phyloP scores from a whole-genome alignment of 2,113 vertebrate genomes.

The Clupea harengus region DNA sequence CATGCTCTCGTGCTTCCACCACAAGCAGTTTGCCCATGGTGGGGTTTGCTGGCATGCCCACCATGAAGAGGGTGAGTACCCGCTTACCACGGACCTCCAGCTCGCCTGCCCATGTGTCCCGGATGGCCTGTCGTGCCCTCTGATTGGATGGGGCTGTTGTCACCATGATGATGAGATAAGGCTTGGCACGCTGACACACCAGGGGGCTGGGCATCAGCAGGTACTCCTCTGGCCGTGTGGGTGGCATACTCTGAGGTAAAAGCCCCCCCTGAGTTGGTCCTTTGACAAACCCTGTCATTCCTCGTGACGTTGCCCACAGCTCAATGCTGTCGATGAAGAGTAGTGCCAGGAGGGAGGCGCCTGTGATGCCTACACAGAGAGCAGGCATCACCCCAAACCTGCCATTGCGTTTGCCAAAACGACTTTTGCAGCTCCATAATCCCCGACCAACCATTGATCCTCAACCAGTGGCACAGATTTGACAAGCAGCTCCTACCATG shows the following conservation, averaged over 20 bases:
- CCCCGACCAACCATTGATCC: constrained; percentile 60
- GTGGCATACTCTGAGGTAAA: constrained; percentile 61
- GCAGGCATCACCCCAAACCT: constrained; percentile 37
- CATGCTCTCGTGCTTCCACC: constrained; percentile 66
- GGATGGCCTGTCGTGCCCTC: constrained; percentile 73
- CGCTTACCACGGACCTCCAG: constrained; percentile 62
- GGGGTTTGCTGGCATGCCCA: constrained; percentile 67
- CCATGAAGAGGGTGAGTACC: constrained; percentile 78
- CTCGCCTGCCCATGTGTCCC: constrained; percentile 80
- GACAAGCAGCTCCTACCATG: not conserved
- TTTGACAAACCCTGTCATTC: constrained; percentile 56
- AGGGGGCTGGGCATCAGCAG: constrained; percentile 68
- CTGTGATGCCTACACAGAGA: constrained; percentile 38
- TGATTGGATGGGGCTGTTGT: constrained; percentile 71
- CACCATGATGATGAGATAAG: constrained; percentile 79
- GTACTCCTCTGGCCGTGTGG: constrained; percentile 65
- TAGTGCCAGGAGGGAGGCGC: constrained; percentile 51
- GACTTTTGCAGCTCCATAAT: constrained; percentile 59
- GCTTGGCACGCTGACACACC: constrained; percentile 67
- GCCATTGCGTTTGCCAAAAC: constrained; percentile 59
- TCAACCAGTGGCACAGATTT: not conserved
- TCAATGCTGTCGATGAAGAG: constrained; percentile 72
- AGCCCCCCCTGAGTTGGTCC: constrained; percentile 39
- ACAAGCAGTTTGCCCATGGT: constrained; percentile 65
- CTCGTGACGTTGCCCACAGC: constrained; percentile 64